Evolutionary conservation across 2,888 invertebrate genomes (phyloP).

Genomic region (Limnephilus rhombicus): DNA sequence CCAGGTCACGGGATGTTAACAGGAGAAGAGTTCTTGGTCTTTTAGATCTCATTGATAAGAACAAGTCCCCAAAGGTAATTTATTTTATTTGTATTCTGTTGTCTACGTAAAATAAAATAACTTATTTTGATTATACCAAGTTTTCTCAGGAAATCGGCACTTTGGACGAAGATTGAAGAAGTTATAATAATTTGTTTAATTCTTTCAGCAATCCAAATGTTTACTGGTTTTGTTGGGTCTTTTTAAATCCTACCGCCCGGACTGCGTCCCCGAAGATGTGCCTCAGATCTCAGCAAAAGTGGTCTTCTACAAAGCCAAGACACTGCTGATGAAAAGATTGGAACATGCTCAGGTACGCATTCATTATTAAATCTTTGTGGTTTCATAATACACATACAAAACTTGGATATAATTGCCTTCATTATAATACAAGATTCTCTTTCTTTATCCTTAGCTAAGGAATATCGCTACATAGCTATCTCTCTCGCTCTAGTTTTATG

Average conservation of each 20-base stretch:
- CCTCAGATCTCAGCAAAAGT: slow-evolving; percentile 74
- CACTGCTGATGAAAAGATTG: slow-evolving; percentile 70
- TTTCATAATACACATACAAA: too few relatives aligned
- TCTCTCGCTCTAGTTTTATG: too few relatives aligned
- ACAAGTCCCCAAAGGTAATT: slow-evolving; percentile 72
- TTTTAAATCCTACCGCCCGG: slow-evolving; percentile 76
- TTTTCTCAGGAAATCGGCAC: neutral
- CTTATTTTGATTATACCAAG: neutral
- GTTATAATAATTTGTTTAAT: neutral
- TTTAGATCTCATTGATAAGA: slow-evolving; percentile 72
- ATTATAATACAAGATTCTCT: too few relatives aligned
- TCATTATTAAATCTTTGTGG: neutral
- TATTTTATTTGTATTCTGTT: neutral
- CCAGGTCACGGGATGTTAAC: slow-evolving; percentile 75
- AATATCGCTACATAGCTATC: too few relatives aligned
- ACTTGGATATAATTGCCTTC: too few relatives aligned
- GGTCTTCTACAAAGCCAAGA: slow-evolving; percentile 74
- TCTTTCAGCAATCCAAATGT: slow-evolving; percentile 72
- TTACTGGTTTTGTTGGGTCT: slow-evolving; percentile 73
- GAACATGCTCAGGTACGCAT: slow-evolving; percentile 71
- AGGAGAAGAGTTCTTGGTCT: slow-evolving; percentile 72
- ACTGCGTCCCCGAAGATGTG: slow-evolving; percentile 75
- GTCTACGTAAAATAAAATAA: neutral
- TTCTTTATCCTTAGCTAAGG: too few relatives aligned
- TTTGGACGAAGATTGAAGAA: neutral